Evolutionary conservation across 2,797 vertebrate species (phyloP).

Genomic region (Sternotherus odoratus): DNA sequence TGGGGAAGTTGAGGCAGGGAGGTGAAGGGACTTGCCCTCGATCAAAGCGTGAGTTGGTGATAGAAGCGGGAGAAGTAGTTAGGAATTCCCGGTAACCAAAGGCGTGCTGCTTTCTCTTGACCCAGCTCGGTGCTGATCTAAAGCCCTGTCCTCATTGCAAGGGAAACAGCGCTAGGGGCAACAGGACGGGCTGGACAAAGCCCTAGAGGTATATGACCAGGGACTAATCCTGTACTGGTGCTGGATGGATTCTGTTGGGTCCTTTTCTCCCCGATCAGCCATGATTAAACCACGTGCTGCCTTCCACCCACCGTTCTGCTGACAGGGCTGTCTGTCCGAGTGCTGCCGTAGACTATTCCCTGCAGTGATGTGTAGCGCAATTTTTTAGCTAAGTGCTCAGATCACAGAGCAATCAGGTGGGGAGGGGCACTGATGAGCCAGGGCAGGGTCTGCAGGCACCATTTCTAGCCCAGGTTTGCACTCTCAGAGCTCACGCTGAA

Average conservation of each 20-base stretch:
- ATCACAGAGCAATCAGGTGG: not conserved
- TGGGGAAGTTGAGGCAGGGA: not conserved
- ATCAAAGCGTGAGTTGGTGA: not conserved
- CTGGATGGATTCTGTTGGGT: no score
- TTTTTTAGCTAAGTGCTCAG: not conserved
- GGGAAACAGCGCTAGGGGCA: not conserved
- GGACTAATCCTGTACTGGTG: not conserved
- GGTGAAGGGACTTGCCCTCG: not conserved
- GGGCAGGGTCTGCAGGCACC: not conserved
- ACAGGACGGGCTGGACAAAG: not conserved
- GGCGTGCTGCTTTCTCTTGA: not conserved
- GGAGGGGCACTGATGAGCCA: not conserved
- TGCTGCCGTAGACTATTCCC: not conserved
- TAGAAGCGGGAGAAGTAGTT: not conserved
- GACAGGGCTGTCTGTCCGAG: not conserved
- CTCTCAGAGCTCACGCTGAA: no score
- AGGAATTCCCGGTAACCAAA: not conserved
- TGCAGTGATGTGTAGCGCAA: not conserved
- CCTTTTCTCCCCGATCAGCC: not conserved
- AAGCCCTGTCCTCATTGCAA: not conserved
- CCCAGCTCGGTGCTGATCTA: not conserved
- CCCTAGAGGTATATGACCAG: not conserved
- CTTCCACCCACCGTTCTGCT: no score
- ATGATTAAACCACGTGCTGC: not conserved
- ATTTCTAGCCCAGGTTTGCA: not conserved